Evolutionary conservation across 2,888 invertebrate genomes (phyloP), one percentile per base, ranked within the genome.

Genomic region (Fragum whitleyi): DNA sequence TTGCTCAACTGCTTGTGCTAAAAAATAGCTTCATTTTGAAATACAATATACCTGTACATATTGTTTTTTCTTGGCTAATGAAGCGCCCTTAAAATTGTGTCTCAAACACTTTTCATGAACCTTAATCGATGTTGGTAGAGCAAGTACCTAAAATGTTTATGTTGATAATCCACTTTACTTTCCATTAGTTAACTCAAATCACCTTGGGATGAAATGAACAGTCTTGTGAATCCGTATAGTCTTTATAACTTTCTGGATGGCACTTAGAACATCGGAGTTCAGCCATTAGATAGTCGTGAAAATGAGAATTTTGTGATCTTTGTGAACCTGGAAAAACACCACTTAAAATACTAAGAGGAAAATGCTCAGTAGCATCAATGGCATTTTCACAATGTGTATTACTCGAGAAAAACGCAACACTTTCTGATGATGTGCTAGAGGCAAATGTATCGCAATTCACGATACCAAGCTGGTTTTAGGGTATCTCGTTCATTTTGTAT

Each of bases 191-290:
- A 53, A 53, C 53, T 53, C 53, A 28, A 28, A 28, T 26, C 28
- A 28, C 19, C 26, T 23, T 16, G 28, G 1, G 28, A 57, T n/a
- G 14, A 61, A 61, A 32, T 19, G 19, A 61, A 61, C 9, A 28
- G 16, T 36, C 36, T 32, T 65, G 36, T 39, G 11, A 67, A n/a
- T 67, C 42, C n/a, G 28, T 53, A 29, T 69, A 69, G 53, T 51
- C 53, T 29, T 69, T 69, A 69, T 69, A 69, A 28, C 53, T 53
- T 14, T 51, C 28, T 11, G 69, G 69, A 53, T 69, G 47, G 28
- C 69, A 69, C 7, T n/a, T 26, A 21, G 16, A 23, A 28, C 69
- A 69, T 16, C n/a, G 19, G 28, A 51, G 28, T 26, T 47, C 42
- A 11, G 69, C 21, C 29, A 69, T 69, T 53, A 29, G 53, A 21